A percentile compares a stretch with the other conserved stretches of the same genome.
These are phyloP conservation scores for Mohoua ochrocephala DNA, from an alignment of 2,113 vertebrate species.

Conservation along the genomic window DNA sequence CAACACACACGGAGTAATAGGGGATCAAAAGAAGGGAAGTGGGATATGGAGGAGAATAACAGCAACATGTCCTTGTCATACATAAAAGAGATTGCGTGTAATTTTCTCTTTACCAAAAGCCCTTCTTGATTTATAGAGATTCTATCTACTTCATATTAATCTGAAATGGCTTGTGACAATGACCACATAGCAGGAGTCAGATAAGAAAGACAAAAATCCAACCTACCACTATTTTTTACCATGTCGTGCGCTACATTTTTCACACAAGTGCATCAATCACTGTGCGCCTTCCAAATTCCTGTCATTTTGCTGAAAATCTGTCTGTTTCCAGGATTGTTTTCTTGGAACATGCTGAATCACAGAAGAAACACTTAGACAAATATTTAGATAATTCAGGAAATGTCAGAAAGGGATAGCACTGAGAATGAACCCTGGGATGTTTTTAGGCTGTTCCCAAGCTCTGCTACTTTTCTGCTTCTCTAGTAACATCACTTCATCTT, in stretches of 20 bases:
- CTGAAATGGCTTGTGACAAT: not conserved
- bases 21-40: not conserved
- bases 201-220: not conserved
- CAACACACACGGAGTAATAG: not conserved
- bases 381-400: slow-evolving; percentile 48
- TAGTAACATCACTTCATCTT: not conserved
- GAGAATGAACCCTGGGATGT: not conserved
- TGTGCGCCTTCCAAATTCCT: not conserved
- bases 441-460: not conserved
- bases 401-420: not conserved
- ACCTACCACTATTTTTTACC: not conserved
- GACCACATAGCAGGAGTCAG: not conserved
- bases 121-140: not conserved
- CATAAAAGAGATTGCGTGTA: not conserved
- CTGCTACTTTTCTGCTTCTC: not conserved
- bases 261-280: not conserved
- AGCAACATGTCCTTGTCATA: not conserved
- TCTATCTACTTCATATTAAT: not conserved
- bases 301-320: not conserved
- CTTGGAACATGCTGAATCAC: not conserved
- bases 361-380: slow-evolving; percentile 30
- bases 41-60: not conserved
- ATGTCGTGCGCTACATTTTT: not conserved
- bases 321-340: not conserved
- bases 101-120: not conserved